Conservation (phyloP, 2,888 invertebrate genomes). For the Gandaritis pyraliata region DNA sequence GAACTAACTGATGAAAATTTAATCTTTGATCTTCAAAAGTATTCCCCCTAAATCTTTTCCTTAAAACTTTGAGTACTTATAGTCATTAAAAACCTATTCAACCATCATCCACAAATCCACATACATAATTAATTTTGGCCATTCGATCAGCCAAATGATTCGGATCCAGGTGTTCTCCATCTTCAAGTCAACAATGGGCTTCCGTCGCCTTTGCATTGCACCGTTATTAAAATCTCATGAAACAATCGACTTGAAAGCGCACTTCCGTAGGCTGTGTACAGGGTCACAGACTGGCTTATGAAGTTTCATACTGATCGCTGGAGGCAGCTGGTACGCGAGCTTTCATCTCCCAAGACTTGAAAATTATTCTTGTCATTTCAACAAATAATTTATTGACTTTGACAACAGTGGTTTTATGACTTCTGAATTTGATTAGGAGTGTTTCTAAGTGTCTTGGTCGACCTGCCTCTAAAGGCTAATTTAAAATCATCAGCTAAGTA, state of each 20-base stretch:
- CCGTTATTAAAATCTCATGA: constrained; percentile 84
- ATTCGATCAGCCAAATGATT: constrained; percentile 41
- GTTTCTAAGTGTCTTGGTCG: not conserved
- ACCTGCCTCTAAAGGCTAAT: not conserved
- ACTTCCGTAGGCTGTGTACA: constrained; percentile 74
- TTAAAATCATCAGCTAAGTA: too few species aligned
- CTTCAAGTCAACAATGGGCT: constrained; percentile 80
- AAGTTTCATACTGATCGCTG: constrained; percentile 18
- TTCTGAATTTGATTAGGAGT: not conserved
- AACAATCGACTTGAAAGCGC: constrained; percentile 83
- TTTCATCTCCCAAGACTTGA: not conserved
- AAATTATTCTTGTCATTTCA: not conserved
- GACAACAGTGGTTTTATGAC: not conserved
- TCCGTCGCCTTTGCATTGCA: constrained; percentile 80
- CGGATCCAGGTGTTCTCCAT: constrained; percentile 46
- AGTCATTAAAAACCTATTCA: not conserved
- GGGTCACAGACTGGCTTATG: constrained; percentile 46
- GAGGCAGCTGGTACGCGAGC: not conserved
- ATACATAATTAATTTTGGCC: constrained; percentile 8
- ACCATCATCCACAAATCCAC: not conserved
- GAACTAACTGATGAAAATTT: not conserved
- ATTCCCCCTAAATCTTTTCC: too few species aligned
- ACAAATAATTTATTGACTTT: constrained; percentile 2
- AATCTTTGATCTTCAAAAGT: too few species aligned
- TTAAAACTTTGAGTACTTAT: not conserved